These are phyloP conservation scores for Zoanthus sansibaricus DNA, from an alignment of 92 coral and sea anemone genomes.

Conservation along the genomic window DNA sequence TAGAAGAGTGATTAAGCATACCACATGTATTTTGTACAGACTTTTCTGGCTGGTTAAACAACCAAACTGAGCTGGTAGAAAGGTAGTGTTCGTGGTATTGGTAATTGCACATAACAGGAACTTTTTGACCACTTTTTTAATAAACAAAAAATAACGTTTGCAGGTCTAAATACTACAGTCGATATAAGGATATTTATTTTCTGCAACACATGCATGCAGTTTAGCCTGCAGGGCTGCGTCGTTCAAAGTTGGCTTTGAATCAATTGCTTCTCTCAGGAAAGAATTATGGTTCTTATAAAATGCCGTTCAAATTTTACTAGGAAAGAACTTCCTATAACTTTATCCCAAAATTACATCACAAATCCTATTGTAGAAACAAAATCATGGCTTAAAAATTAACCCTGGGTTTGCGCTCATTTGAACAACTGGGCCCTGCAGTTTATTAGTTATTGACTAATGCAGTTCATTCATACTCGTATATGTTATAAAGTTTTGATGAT, in stretches of 20 bases:
- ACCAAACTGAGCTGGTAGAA: background rate
- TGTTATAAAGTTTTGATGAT: too few species aligned
- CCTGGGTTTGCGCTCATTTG: too few species aligned
- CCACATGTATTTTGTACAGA: background rate
- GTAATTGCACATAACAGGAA: background rate
- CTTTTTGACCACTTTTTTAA: background rate
- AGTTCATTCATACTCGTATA: too few species aligned
- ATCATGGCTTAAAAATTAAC: too few species aligned
- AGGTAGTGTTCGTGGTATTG: background rate
- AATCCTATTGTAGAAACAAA: too few species aligned
- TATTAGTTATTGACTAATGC: too few species aligned
- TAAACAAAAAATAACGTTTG: background rate
- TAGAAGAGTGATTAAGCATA: background rate
- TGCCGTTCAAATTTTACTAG: too few species aligned
- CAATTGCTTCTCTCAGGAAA: too few species aligned
- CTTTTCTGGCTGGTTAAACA: background rate
- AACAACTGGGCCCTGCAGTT: too few species aligned
- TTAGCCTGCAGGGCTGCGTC: background rate
- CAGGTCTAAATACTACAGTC: background rate
- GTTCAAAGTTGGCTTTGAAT: background rate
- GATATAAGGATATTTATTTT: background rate
- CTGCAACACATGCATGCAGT: background rate
- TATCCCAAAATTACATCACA: too few species aligned
- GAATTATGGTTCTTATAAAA: too few species aligned
- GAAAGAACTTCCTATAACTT: too few species aligned